Evolutionary conservation across 2,113 vertebrate genomes (phyloP), one percentile per base, ranked within the genome.

Genomic region (Podiceps cristatus): DNA sequence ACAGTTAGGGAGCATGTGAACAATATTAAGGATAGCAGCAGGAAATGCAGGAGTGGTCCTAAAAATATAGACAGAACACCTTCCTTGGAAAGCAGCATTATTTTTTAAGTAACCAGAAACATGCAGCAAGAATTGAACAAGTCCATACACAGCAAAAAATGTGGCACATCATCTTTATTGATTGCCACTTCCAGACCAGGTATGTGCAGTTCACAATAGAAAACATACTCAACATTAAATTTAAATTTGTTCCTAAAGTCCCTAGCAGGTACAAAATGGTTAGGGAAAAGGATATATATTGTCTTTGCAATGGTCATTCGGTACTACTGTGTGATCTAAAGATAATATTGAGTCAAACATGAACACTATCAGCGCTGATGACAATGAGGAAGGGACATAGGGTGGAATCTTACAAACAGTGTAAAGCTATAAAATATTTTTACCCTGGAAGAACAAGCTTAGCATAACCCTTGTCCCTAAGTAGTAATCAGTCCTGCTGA

Each of bases 401-500:
- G 28, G 18, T 68, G 45, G 13, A 40, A 60, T 56, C 40, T 92
- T 78, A 78, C 6, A 74, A 40, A 64, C 56, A 78, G 20, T 2
- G 9, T 37, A 81, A 85, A 56, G 42, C 35, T 86, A 25, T 80
- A 64, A 76, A 79, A 64, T 79, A 58, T 85, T 89, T 91, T 69
- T 87, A 29, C 27, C 5, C 10, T 89, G 69, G 73, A 88, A 91
- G 67, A 93, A 63, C 5, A 87, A 88, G 15, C 33, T 93, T 94
- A 87, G 52, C 64, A 81, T 68, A 94, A 91, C 79, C 60, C 73
- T 82, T 95, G 84, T 89, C 73, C 53, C 22, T 90, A 69, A 78
- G 69, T 82, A 56, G n/a, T 37, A 94, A 78, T 97, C 91, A 91
- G 66, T 93, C 89, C 76, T 94, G 73, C 28, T 53, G 80, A 85